Conservation (phyloP, 2,113 vertebrate genomes). For the Chrysemys picta region DNA sequence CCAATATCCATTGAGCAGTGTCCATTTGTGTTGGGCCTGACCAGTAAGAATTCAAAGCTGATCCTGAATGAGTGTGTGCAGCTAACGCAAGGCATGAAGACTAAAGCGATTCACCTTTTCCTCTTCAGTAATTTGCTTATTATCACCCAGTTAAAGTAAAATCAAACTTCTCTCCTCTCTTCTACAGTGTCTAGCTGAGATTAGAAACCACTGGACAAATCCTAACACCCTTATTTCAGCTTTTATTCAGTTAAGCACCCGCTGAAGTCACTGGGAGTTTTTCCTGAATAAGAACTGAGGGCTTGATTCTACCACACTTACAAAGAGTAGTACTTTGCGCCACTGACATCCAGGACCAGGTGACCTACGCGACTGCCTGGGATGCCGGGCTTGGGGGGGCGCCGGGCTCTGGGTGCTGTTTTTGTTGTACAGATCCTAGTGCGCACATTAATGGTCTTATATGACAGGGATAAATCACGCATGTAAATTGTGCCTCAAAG, state of each 20-base stretch:
- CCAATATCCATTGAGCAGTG: conserved; percentile 75
- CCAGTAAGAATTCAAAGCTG: conserved; percentile 70
- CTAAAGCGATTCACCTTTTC: conserved; percentile 76
- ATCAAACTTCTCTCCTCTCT: neutral
- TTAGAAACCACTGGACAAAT: neutral
- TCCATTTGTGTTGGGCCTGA: conserved; percentile 78
- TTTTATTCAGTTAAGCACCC: neutral
- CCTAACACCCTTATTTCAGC: neutral
- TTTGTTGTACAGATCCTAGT: too few species aligned
- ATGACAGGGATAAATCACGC: too few species aligned
- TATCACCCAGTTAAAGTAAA: conserved; percentile 79
- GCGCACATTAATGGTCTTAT: too few species aligned
- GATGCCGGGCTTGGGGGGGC: too few species aligned
- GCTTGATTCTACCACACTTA: neutral
- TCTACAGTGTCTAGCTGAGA: neutral
- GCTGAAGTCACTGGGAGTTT: neutral
- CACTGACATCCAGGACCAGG: neutral
- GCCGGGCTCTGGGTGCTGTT: too few species aligned
- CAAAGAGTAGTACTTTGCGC: neutral
- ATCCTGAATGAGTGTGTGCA: conserved; percentile 75
- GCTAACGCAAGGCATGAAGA: conserved; percentile 74
- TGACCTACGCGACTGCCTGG: too few species aligned
- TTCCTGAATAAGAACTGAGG: neutral
- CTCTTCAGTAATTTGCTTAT: conserved; percentile 78
- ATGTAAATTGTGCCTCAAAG: too few species aligned